Conservation (phyloP, 2,888 invertebrate species). For the Axea sp. region DNA sequence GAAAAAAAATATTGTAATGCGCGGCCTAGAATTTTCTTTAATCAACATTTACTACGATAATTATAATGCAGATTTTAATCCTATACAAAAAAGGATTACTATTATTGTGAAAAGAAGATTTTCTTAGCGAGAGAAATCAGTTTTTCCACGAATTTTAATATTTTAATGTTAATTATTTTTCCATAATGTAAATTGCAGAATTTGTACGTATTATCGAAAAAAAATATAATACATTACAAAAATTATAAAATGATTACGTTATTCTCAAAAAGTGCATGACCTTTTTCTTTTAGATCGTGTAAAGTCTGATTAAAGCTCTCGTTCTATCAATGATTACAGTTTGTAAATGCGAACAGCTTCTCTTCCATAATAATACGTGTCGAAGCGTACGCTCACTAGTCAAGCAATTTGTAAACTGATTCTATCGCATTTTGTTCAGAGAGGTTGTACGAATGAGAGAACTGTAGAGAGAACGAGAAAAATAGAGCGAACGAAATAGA, state of each 20-base stretch:
- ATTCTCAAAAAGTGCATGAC: constrained; percentile 24
- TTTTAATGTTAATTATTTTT: neutral
- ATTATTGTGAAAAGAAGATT: too few species aligned
- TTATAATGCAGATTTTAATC: constrained; percentile 27
- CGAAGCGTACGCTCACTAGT: constrained; percentile 77
- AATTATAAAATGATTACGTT: constrained; percentile 8
- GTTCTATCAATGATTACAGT: constrained; percentile 51
- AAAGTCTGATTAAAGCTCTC: constrained; percentile 51
- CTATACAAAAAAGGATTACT: constrained; percentile 25
- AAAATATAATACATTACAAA: constrained; percentile 24
- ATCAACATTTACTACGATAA: constrained; percentile 26
- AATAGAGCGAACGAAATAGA: constrained; percentile 45
- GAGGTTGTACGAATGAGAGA: constrained; percentile 64
- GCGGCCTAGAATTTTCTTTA: constrained; percentile 41
- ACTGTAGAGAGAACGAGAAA: constrained; percentile 31
- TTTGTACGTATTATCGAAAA: constrained; percentile 12
- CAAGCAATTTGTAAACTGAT: constrained; percentile 77
- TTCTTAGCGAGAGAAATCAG: constrained; percentile 51
- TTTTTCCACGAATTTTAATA: constrained; percentile 41
- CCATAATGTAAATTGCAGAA: constrained; percentile 18
- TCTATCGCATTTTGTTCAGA: constrained; percentile 69
- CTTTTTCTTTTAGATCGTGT: constrained; percentile 39
- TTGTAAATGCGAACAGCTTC: constrained; percentile 61
- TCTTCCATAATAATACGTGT: constrained; percentile 62
- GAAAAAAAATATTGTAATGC: constrained; percentile 24